Conservation (phyloP, 2,113 vertebrate genomes). For the Phalacrocorax carbo region DNA sequence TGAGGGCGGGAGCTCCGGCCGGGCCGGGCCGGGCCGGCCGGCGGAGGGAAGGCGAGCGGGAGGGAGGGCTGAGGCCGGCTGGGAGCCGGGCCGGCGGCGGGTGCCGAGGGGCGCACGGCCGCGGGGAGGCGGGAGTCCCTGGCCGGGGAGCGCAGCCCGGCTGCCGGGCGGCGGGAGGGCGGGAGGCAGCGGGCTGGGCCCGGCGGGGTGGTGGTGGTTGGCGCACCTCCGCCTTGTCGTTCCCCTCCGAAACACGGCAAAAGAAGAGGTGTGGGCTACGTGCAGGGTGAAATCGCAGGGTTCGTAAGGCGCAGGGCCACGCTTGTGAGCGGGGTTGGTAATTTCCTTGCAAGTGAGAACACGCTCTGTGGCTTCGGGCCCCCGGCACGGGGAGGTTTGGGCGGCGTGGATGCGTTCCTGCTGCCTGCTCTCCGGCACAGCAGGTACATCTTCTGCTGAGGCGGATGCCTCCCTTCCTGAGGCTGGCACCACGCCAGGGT, state of each 20-base stretch:
- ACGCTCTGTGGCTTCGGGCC: fast-evolving
- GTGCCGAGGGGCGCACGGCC: no score
- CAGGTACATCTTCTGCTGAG: neutral
- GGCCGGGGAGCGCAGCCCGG: no score
- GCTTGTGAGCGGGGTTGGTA: no score
- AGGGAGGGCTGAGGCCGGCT: no score
- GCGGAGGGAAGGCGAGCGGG: no score
- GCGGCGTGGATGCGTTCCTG: fast-evolving
- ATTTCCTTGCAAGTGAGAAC: neutral
- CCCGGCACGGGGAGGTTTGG: fast-evolving
- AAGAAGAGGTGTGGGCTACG: neutral
- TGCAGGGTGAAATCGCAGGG: fast-evolving
- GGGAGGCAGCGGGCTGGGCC: no score
- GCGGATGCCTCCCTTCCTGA: neutral
- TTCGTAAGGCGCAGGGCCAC: fast-evolving
- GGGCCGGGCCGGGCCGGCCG: neutral
- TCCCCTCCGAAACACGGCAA: fast-evolving
- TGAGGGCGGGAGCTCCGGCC: no score
- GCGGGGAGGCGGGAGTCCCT: no score
- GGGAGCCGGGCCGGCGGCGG: no score
- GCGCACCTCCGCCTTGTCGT: neutral
- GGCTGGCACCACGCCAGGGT: fast-evolving
- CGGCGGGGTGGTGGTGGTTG: no score
- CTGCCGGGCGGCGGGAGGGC: no score
- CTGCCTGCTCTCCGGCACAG: neutral